Evolutionary conservation across 2,888 invertebrate species (phyloP).

Genomic region (Coronaproctus castanopsis): DNA sequence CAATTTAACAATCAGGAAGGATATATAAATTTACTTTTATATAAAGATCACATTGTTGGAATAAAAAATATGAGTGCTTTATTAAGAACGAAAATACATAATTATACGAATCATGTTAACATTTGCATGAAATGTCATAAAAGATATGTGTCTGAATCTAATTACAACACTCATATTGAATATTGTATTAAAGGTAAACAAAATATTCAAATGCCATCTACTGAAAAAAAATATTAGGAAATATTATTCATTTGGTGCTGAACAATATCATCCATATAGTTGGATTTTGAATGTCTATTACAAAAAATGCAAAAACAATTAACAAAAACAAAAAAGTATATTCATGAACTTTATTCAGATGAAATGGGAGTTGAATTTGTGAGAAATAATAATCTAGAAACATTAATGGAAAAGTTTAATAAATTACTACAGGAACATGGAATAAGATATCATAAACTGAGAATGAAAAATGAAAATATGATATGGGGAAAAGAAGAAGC

Average conservation of each 20-base stretch:
- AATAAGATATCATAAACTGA: slow-evolving; percentile 1
- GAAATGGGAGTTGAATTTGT: slow-evolving; percentile 1
- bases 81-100: neutral
- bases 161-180: slow-evolving; percentile 8
- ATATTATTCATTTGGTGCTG: slow-evolving; percentile 5
- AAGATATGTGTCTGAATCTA: neutral
- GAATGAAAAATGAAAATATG: slow-evolving; percentile 2
- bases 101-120: neutral
- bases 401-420: slow-evolving; percentile 3
- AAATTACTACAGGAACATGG: slow-evolving; percentile 1
- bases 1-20: slow-evolving; percentile 1
- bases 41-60: slow-evolving; percentile 3
- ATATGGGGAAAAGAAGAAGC: slow-evolving; percentile 4
- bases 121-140: slow-evolving; percentile 3
- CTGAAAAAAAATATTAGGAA: slow-evolving; percentile 3
- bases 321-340: slow-evolving; percentile 8
- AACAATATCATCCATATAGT: slow-evolving; percentile 8
- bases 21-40: slow-evolving; percentile 2
- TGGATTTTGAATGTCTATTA: slow-evolving; percentile 4
- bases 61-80: slow-evolving; percentile 2
- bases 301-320: slow-evolving; percentile 8
- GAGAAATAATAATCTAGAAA: slow-evolving; percentile 1
- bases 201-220: slow-evolving; percentile 7
- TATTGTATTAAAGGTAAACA: slow-evolving; percentile 3
- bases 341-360: slow-evolving; percentile 7